phyloP scores from a whole-genome alignment of 2,888 invertebrate species.

The Cerastoderma edule region DNA sequence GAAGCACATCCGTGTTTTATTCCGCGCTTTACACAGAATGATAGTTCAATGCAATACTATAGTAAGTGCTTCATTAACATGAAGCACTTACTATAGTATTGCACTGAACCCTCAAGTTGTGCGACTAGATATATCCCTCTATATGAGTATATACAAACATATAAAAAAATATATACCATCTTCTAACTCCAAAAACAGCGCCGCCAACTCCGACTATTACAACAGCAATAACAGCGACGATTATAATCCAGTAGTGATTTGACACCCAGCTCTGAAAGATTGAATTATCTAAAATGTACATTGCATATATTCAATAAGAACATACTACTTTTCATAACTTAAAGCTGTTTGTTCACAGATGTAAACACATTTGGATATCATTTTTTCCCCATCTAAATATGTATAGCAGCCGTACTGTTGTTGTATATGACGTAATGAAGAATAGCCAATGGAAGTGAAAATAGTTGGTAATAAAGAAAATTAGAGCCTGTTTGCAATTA shows the following conservation, averaged over 20 bases:
- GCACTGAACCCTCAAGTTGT: too few relatives aligned
- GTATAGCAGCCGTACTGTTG: background rate
- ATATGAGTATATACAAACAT: too few relatives aligned
- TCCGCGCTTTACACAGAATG: too few relatives aligned
- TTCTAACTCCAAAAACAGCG: background rate
- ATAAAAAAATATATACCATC: too few relatives aligned
- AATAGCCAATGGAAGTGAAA: background rate
- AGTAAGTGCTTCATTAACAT: too few relatives aligned
- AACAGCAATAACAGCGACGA: background rate
- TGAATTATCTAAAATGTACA: background rate
- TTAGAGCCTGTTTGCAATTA: too few relatives aligned
- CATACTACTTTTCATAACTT: background rate
- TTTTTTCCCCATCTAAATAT: background rate
- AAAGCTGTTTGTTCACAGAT: background rate
- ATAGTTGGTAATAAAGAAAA: background rate
- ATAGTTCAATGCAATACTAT: too few relatives aligned
- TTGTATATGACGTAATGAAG: background rate
- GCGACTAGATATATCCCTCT: too few relatives aligned
- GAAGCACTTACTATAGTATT: too few relatives aligned
- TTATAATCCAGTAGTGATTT: conserved; percentile 12
- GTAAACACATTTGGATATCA: background rate
- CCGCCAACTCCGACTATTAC: background rate
- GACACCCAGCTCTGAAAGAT: conserved; percentile 1
- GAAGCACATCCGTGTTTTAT: too few relatives aligned
- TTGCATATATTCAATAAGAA: background rate